Evolutionary conservation across 2,888 invertebrate genomes (phyloP), one percentile per base, ranked within the genome.

Genomic region (Gari tellinella): DNA sequence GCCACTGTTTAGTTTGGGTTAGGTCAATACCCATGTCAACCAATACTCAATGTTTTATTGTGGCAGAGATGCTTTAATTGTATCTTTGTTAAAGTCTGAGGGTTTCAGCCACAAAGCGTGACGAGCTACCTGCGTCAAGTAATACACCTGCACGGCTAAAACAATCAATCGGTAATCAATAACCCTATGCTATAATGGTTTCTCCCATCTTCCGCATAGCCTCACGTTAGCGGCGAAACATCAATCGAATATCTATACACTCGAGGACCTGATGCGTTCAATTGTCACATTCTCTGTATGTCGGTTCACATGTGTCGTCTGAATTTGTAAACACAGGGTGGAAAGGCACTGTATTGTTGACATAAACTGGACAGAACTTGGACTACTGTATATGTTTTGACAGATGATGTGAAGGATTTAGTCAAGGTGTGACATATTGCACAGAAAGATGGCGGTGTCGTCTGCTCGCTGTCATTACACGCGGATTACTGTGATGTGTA

Each of bases 181-280:
- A 41, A 17, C 19, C 61, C 52, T 46, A 17, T 15, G 4, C 12
- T 14, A 43, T 8, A 21, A 51, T 66, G 53, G 52, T 51, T 52
- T 45, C 66, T 43, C 66, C 55, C 40, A 45, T 65, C 40, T 46
- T 26, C 60, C 55, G 60, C 55, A 60, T 7, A 31, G 31, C 5
- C 31, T 7, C 31, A 31, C 31, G 31, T 4, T 31, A 31, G 66
- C 65, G 72, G 63, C 46, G 31, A 72, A 69, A 67, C 58, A 67
- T 72, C 72, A 63, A 72, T 72, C 62, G 57, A 46, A 61, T 63
- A 57, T 66, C 72, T 52, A 67, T 72, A 67, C 72, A 72, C 72
- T 60, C 37, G 21, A 12, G n/a, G 38, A 38, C 48, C 26, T 40
- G 53, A 53, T 53, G 53, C 53, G 40, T 46, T 60, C 60, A 55